These are phyloP conservation scores for Diachasma alloeum DNA, from an alignment of 1,140 invertebrate species.

Conservation along the genomic window DNA sequence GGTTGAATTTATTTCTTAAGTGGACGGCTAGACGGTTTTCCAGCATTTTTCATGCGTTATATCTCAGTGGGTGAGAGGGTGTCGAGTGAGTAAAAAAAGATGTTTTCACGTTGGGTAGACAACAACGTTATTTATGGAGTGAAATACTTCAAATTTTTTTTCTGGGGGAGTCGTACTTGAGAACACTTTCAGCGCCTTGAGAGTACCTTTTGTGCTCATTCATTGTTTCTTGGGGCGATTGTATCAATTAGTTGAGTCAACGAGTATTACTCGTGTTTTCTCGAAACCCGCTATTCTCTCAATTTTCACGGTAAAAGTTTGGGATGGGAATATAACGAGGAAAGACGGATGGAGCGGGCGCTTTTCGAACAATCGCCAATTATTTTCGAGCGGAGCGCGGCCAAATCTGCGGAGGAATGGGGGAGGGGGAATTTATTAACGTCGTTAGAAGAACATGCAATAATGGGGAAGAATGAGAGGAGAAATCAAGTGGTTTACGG, in stretches of 20 bases:
- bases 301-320: neutral
- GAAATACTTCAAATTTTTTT: too few species aligned
- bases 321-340: neutral
- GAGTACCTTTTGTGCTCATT: neutral
- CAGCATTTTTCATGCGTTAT: neutral
- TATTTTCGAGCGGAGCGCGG: neutral
- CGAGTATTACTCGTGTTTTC: neutral
- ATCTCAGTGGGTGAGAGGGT: neutral
- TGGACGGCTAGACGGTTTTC: neutral
- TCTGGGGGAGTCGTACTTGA: too few species aligned
- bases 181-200: too few species aligned
- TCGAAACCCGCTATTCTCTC: neutral
- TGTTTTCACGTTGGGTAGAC: neutral
- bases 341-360: neutral
- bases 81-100: neutral
- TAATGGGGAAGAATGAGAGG: neutral
- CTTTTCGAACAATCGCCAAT: conserved; percentile 8
- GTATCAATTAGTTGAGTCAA: neutral
- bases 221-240: neutral
- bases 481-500: neutral
- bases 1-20: neutral
- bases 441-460: neutral
- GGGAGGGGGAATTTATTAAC: neutral
- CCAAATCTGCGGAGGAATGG: neutral
- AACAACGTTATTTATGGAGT: neutral